A percentile compares a stretch with the other conserved stretches of the same genome.
Evolutionary conservation across 2,113 vertebrate genomes (phyloP).

Genomic region (Romanogobio albipinnatus): DNA sequence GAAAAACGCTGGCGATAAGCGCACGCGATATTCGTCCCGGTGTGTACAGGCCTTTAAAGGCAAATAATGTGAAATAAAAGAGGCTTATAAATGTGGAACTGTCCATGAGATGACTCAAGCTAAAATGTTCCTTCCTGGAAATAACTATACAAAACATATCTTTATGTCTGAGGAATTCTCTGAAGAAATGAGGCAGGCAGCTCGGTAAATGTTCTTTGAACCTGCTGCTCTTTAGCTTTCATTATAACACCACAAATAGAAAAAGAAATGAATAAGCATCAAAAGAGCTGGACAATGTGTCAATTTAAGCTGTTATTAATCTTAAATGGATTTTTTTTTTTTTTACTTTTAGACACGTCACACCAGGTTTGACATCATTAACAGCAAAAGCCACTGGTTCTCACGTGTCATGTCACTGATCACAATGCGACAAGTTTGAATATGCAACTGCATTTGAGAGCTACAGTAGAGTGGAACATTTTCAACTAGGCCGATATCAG

Average conservation of each 20-base stretch:
- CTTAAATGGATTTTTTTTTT: background rate
- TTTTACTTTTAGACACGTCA: background rate
- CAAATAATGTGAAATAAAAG: background rate
- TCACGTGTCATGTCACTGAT: background rate
- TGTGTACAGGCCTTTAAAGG: no score
- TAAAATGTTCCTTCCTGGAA: background rate
- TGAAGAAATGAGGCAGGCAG: background rate
- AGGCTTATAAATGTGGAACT: background rate
- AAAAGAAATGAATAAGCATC: background rate
- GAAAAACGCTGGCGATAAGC: no score
- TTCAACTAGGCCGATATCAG: background rate
- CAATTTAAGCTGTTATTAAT: background rate
- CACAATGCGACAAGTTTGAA: background rate
- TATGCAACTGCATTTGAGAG: background rate
- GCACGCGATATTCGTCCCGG: no score
- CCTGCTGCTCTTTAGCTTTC: background rate
- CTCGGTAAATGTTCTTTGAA: background rate
- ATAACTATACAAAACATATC: background rate
- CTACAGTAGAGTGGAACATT: background rate
- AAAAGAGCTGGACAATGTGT: background rate
- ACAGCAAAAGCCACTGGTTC: background rate
- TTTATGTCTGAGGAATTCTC: background rate
- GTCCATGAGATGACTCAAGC: background rate
- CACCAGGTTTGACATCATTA: background rate
- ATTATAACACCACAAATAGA: conserved; percentile 8